These are phyloP conservation scores for Bombus consobrinus DNA, from an alignment of 1,140 invertebrate species.

Conservation along the genomic window DNA sequence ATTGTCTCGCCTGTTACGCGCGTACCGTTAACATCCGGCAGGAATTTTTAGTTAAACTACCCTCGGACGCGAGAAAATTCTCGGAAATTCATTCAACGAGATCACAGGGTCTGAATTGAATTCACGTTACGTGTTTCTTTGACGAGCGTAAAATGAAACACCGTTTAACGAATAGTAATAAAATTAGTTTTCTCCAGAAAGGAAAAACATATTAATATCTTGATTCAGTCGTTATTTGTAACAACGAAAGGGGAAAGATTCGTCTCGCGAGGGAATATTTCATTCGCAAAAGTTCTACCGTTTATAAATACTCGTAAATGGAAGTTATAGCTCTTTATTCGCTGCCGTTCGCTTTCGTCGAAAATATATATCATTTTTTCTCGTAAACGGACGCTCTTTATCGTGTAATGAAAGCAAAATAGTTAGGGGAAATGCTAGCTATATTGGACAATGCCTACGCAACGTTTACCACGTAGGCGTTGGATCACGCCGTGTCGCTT, in stretches of 20 bases:
- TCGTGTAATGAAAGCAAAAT: background rate
- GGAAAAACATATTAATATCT: background rate
- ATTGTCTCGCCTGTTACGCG: background rate
- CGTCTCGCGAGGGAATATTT: background rate
- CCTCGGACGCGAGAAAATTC: background rate
- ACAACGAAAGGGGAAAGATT: background rate
- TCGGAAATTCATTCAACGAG: background rate
- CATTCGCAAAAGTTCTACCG: background rate
- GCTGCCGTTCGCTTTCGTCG: background rate
- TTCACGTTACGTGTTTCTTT: background rate
- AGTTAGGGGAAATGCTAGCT: background rate
- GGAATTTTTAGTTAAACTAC: background rate
- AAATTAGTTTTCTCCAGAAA: background rate
- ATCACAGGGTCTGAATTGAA: background rate
- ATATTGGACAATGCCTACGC: constrained; percentile 3
- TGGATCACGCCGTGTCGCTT: background rate
- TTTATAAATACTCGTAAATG: background rate
- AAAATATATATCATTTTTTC: background rate
- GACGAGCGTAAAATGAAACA: too few species aligned
- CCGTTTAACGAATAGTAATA: background rate
- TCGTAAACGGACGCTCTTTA: background rate
- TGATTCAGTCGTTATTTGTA: too few species aligned
- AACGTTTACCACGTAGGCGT: constrained; percentile 24
- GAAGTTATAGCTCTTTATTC: background rate
- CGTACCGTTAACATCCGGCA: background rate